Evolutionary conservation across 2,888 invertebrate genomes (phyloP).

Genomic region (Himalopsyche japonica): DNA sequence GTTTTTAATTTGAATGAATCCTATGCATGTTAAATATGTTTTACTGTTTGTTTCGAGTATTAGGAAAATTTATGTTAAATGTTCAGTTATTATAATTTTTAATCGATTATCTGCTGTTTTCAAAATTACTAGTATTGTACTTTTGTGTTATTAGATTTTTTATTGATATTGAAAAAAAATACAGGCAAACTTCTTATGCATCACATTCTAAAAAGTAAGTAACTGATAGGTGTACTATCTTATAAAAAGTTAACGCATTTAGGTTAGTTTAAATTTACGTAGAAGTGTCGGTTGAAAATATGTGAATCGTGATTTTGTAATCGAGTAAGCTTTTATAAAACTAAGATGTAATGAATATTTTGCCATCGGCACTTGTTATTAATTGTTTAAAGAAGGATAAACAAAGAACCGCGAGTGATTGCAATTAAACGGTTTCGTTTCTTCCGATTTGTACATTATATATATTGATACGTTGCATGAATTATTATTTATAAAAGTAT

Average conservation of each 20-base stretch:
- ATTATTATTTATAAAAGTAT: background rate
- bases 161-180: background rate
- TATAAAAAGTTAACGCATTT: background rate
- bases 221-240: background rate
- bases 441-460: background rate
- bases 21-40: constrained; percentile 48
- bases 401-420: too few relatives aligned
- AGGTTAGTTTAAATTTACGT: background rate
- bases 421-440: background rate
- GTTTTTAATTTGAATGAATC: background rate
- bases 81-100: constrained; percentile 44
- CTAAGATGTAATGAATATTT: constrained; percentile 9
- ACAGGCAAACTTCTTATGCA: constrained; percentile 14
- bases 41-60: constrained; percentile 52
- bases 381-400: background rate
- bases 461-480: background rate
- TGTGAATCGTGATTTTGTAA: constrained; percentile 16
- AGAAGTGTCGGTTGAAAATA: background rate
- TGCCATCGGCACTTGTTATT: constrained; percentile 9
- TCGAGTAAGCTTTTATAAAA: constrained; percentile 8
- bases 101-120: constrained; percentile 54
- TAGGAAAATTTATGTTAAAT: constrained; percentile 53
- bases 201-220: constrained; percentile 27
- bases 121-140: background rate
- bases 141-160: background rate